phyloP scores from a whole-genome alignment of 2,797 vertebrate species.

The Acanthurus lineatus region DNA sequence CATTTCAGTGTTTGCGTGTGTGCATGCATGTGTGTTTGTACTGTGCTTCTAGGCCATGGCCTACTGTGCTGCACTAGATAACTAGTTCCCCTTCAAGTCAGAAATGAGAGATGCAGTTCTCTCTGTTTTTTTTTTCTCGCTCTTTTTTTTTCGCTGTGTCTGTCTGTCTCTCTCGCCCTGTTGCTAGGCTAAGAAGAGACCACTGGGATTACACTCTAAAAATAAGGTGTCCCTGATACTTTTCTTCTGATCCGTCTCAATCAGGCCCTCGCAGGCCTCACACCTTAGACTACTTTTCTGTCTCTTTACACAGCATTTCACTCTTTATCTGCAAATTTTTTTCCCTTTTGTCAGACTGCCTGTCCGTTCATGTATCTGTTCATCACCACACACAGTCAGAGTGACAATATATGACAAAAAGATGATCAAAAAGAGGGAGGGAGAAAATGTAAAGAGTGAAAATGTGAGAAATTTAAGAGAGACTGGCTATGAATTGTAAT shows the following conservation, averaged over 20 bases:
- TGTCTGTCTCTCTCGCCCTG: conserved; percentile 74
- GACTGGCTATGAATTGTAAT: neutral
- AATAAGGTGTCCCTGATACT: conserved; percentile 84
- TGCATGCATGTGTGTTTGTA: conserved; percentile 22
- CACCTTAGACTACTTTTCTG: conserved; percentile 32
- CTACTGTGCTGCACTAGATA: conserved; percentile 73
- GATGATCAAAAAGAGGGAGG: conserved; percentile 31
- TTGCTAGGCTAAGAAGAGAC: conserved; percentile 80
- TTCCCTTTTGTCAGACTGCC: conserved; percentile 12
- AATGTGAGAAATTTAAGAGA: conserved; percentile 15
- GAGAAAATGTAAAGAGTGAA: neutral
- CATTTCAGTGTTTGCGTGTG: conserved; percentile 14
- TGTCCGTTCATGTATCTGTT: conserved; percentile 24
- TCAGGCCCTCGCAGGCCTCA: conserved; percentile 44
- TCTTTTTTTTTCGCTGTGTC: conserved; percentile 45
- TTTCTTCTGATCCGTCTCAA: conserved; percentile 72
- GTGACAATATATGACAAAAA: conserved; percentile 12
- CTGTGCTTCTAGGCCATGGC: conserved; percentile 69
- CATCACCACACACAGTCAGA: conserved; percentile 14
- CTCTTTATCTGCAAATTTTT: conserved; percentile 1
- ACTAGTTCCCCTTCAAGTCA: conserved; percentile 72
- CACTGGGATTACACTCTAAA: conserved; percentile 83
- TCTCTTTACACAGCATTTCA: conserved; percentile 5
- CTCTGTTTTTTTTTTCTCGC: conserved; percentile 55
- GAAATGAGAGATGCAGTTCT: conserved; percentile 67